Percentiles rank a stretch among this genome's conserved stretches.
Evolutionary conservation across 2,797 vertebrate species (phyloP).

Genomic region (Bryconaethiops microstoma): DNA sequence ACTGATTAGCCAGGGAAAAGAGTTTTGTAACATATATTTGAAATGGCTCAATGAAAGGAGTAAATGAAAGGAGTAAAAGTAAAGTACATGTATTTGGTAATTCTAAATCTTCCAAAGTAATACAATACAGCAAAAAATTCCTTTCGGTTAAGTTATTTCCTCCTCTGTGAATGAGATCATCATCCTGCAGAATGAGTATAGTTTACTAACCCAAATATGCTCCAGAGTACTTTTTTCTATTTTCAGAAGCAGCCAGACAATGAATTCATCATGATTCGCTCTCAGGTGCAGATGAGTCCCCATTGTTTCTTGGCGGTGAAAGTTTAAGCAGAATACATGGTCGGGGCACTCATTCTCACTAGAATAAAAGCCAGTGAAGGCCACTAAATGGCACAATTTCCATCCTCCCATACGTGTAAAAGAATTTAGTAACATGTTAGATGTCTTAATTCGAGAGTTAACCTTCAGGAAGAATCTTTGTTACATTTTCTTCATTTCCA

Average conservation of each 20-base stretch:
- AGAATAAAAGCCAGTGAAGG: background rate
- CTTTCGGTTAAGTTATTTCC: too few species aligned
- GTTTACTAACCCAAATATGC: background rate
- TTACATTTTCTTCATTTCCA: background rate
- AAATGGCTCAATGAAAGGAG: too few species aligned
- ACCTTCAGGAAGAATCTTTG: background rate
- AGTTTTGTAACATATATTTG: too few species aligned
- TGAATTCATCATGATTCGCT: conserved; percentile 16
- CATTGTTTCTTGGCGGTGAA: background rate
- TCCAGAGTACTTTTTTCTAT: background rate
- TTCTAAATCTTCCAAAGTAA: too few species aligned
- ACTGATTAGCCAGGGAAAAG: too few species aligned
- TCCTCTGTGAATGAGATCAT: background rate
- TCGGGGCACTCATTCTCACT: background rate
- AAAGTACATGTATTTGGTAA: too few species aligned
- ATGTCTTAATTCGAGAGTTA: background rate
- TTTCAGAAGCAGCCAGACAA: background rate
- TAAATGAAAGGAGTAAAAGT: too few species aligned
- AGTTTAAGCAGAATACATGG: background rate
- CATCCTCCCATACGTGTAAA: background rate
- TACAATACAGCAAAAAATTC: too few species aligned
- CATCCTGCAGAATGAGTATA: background rate
- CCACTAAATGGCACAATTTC: background rate
- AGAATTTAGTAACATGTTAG: background rate
- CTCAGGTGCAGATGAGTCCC: conserved; percentile 14